Percentiles rank a stretch among this genome's conserved stretches.
These are phyloP conservation scores for Adelosebastes latens DNA, from an alignment of 2,797 vertebrate genomes.

Conservation along the genomic window DNA sequence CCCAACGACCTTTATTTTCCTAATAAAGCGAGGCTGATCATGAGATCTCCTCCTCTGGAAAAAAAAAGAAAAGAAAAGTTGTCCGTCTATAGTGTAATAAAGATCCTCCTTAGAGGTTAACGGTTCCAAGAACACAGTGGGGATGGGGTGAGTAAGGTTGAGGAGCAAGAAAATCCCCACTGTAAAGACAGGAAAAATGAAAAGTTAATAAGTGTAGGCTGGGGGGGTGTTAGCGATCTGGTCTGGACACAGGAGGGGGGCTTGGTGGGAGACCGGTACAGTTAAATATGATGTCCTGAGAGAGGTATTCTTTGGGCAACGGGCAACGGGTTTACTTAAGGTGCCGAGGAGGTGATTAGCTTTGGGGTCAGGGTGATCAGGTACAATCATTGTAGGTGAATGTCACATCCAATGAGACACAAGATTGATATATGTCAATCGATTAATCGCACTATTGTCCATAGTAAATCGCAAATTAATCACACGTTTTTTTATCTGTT, in stretches of 20 bases:
- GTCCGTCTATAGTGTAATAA: constrained; percentile 67
- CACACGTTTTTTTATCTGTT: no score
- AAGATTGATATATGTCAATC: no score
- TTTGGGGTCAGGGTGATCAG: neutral
- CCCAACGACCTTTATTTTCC: constrained; percentile 59
- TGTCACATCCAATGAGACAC: neutral
- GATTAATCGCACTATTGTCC: no score
- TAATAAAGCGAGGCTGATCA: constrained; percentile 49
- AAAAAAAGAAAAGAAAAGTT: constrained; percentile 4
- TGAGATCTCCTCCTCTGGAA: constrained; percentile 43
- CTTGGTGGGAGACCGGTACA: constrained; percentile 56
- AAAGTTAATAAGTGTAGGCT: constrained; percentile 66
- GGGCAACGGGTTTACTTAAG: constrained; percentile 46
- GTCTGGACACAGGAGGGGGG: constrained; percentile 40
- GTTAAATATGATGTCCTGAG: constrained; percentile 38
- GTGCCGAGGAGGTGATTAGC: constrained; percentile 20
- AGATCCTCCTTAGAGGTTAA: constrained; percentile 63
- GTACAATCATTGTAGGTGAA: neutral
- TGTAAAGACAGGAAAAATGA: constrained; percentile 67
- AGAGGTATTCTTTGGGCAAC: constrained; percentile 36
- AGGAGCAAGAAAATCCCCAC: constrained; percentile 57
- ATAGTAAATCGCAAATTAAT: no score
- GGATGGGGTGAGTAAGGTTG: constrained; percentile 59
- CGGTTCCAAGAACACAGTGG: constrained; percentile 71
- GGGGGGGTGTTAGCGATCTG: constrained; percentile 58